A percentile compares a stretch with the other conserved stretches of the same genome.
Evolutionary conservation across 2,888 invertebrate genomes (phyloP).

Genomic region (Schrankia costaestrigalis): DNA sequence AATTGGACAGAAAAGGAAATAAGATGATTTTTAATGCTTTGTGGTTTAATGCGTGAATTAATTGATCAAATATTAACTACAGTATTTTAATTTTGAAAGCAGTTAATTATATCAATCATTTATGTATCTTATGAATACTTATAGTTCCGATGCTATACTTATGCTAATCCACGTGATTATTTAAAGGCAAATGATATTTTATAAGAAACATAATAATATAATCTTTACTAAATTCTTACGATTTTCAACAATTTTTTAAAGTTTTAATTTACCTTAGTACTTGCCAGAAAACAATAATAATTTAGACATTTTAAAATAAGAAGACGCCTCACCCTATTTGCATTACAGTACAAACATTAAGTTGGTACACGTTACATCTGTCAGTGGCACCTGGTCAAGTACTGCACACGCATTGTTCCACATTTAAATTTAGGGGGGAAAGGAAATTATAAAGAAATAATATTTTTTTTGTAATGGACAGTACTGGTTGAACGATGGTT

Average conservation of each 20-base stretch:
- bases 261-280: background rate
- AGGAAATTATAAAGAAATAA: slow-evolving; percentile 11
- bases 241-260: background rate
- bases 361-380: slow-evolving; percentile 33
- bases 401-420: slow-evolving; percentile 11
- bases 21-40: slow-evolving; percentile 20
- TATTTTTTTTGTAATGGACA: slow-evolving; percentile 7
- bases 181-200: too few species aligned
- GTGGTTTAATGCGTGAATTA: slow-evolving; percentile 3
- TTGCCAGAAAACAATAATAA: slow-evolving; percentile 5
- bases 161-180: too few species aligned
- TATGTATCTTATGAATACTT: too few species aligned
- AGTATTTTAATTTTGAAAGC: too few species aligned
- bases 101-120: too few species aligned
- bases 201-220: too few species aligned
- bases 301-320: slow-evolving; percentile 7
- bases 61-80: too few species aligned
- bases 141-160: too few species aligned
- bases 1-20: slow-evolving; percentile 28
- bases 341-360: slow-evolving; percentile 14
- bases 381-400: slow-evolving; percentile 29
- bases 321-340: slow-evolving; percentile 23
- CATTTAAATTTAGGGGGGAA: slow-evolving; percentile 9
- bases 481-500: background rate
- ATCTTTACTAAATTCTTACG: too few species aligned